phyloP scores from a whole-genome alignment of 2,888 invertebrate genomes.

The Drosophila ustulata region DNA sequence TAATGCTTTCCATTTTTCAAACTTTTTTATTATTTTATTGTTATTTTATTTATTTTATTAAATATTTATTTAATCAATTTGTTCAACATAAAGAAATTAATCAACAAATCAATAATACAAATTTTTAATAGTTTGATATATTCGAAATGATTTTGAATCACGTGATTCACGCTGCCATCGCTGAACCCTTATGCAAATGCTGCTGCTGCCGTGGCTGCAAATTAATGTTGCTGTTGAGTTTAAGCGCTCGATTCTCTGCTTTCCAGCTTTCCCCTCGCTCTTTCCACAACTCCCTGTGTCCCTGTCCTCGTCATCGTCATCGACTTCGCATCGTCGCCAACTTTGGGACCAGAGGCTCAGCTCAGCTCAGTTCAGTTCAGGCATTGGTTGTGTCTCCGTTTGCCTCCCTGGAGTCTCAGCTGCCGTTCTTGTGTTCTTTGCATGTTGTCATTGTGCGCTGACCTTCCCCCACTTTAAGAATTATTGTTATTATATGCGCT shows the following conservation, averaged over 20 bases:
- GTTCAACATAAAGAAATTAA: too few species aligned
- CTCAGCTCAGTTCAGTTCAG: neutral
- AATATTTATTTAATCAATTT: too few species aligned
- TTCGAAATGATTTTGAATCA: neutral
- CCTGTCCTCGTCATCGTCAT: slow-evolving; percentile 11
- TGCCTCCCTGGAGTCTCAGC: slow-evolving; percentile 64
- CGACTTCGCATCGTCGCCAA: slow-evolving; percentile 14
- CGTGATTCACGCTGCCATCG: slow-evolving; percentile 37
- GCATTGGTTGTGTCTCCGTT: slow-evolving; percentile 35
- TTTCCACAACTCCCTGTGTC: neutral
- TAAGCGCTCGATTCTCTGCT: slow-evolving; percentile 69
- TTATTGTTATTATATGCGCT: slow-evolving; percentile 84
- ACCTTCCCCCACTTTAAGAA: slow-evolving; percentile 83
- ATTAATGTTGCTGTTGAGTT: slow-evolving; percentile 83
- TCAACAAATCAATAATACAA: too few species aligned
- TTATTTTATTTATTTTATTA: too few species aligned
- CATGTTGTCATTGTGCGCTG: slow-evolving; percentile 68
- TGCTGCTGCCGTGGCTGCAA: slow-evolving; percentile 69
- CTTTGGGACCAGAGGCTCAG: slow-evolving; percentile 23
- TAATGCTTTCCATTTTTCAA: too few species aligned
- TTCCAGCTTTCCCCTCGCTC: slow-evolving; percentile 11
- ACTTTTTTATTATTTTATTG: too few species aligned
- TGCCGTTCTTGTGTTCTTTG: slow-evolving; percentile 75
- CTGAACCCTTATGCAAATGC: slow-evolving; percentile 70
- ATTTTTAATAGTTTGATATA: neutral